Evolutionary conservation across 1,140 invertebrate species (phyloP).

Genomic region (Microplitis mediator): DNA sequence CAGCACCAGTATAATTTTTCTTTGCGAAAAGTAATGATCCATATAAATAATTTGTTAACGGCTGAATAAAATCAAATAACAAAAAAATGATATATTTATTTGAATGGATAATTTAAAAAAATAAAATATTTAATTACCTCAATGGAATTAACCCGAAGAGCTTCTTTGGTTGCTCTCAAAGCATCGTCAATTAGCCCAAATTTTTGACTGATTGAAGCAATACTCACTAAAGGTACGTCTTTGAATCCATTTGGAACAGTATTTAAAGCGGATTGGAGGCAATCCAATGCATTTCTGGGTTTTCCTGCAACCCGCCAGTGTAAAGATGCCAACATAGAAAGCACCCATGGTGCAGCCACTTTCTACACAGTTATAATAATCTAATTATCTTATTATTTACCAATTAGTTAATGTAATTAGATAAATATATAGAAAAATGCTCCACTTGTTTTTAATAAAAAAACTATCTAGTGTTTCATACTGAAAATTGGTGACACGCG

Average conservation of each 20-base stretch:
- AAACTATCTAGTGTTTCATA: too few relatives aligned
- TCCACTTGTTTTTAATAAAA: not conserved
- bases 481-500: too few relatives aligned
- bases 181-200: constrained; percentile 71
- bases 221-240: constrained; percentile 68
- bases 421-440: constrained; percentile 7
- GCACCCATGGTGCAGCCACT: constrained; percentile 70
- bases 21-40: constrained; percentile 71
- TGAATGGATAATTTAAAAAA: constrained; percentile 17
- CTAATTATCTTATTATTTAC: not conserved
- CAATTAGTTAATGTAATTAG: constrained; percentile 6
- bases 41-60: constrained; percentile 73
- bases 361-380: constrained; percentile 58
- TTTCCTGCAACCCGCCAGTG: constrained; percentile 73
- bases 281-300: constrained; percentile 68
- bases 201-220: constrained; percentile 69
- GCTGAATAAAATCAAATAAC: constrained; percentile 59
- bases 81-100: not conserved
- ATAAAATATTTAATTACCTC: constrained; percentile 62
- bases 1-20: constrained; percentile 70
- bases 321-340: constrained; percentile 69
- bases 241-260: constrained; percentile 61
- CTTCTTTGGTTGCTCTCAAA: constrained; percentile 63
- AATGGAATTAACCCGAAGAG: constrained; percentile 65
- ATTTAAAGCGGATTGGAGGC: constrained; percentile 66